phyloP scores from a whole-genome alignment of 2,797 vertebrate species.

The Peromyscus nudipes region DNA sequence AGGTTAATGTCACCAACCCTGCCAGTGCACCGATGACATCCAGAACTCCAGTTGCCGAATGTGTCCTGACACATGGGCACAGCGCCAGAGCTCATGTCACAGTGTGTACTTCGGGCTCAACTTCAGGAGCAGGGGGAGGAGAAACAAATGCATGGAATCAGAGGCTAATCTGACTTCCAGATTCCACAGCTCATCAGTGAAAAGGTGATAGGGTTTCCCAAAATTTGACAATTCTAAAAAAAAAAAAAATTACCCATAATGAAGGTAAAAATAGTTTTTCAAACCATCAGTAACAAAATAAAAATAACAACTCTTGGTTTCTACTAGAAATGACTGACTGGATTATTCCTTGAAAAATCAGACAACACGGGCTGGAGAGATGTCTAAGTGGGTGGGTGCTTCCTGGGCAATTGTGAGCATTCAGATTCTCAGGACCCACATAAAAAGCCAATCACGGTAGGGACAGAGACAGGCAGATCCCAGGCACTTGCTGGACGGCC shows the following conservation, averaged over 20 bases:
- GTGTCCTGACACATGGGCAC: neutral
- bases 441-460: neutral
- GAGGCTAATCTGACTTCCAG: neutral
- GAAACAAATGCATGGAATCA: neutral
- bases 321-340: neutral
- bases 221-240: neutral
- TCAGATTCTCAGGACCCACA: neutral
- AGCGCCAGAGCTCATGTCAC: neutral
- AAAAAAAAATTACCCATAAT: neutral
- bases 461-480: neutral
- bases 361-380: neutral
- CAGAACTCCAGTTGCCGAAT: neutral
- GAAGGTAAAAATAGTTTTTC: constrained; percentile 31
- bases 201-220: neutral
- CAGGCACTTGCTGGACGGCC: neutral
- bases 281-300: neutral
- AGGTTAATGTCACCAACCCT: neutral
- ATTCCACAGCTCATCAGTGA: neutral
- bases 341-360: neutral
- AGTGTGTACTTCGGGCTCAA: neutral
- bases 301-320: neutral
- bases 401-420: neutral
- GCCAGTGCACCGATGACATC: neutral
- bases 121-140: neutral
- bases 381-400: neutral